Conservation (phyloP, 2,113 vertebrate species). For the Parotia lawesii region DNA sequence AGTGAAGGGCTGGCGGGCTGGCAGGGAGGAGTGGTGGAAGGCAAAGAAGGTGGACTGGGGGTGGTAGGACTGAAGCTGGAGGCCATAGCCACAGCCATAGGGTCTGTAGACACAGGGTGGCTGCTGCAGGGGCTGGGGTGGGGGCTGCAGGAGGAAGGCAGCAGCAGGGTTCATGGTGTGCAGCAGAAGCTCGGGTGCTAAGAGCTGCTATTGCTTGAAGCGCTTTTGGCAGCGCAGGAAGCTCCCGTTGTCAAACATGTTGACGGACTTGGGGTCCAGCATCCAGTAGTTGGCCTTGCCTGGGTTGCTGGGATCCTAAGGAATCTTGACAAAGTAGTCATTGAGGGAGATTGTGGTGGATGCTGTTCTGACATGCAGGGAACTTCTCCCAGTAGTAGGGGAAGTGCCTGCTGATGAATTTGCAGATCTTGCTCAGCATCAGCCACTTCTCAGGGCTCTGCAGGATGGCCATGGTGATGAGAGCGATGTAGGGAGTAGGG, state of each 20-base stretch:
- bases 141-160: not conserved
- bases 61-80: not conserved
- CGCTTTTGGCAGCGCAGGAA: not conserved
- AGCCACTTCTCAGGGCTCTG: constrained; percentile 94
- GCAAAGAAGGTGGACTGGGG: not conserved
- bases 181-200: not conserved
- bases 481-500: constrained; percentile 82
- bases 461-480: constrained; percentile 96
- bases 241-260: not conserved
- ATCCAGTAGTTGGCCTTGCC: not conserved
- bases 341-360: not conserved
- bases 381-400: constrained; percentile 97
- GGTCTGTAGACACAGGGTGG: not conserved
- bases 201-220: not conserved
- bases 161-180: not conserved
- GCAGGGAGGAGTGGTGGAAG: not conserved
- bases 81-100: not conserved
- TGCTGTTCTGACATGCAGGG: constrained; percentile 54
- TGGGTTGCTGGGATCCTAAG: not conserved
- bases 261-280: not conserved
- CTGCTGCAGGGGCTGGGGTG: not conserved
- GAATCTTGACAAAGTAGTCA: not conserved
- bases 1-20: not conserved
- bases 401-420: constrained; percentile 95
- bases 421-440: constrained; percentile 93